These are phyloP conservation scores for Urosaurus nigricauda DNA, from an alignment of 2,797 vertebrate genomes.

Conservation along the genomic window DNA sequence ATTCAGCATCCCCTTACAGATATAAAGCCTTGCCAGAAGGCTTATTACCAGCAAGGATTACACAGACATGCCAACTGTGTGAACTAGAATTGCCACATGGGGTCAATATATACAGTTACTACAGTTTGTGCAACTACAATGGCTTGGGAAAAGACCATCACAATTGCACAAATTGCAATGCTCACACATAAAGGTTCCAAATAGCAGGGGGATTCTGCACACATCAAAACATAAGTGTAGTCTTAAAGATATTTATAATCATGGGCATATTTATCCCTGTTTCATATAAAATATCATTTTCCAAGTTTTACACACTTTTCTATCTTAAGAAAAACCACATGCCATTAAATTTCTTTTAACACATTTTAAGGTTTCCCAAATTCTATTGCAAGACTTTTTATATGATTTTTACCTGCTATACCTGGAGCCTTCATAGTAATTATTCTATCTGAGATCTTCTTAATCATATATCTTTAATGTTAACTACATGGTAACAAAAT, in stretches of 20 bases:
- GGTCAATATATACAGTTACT: not conserved
- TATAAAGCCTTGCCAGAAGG: not conserved
- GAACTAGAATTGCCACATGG: not conserved
- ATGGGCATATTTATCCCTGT: not conserved
- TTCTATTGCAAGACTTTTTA: not conserved
- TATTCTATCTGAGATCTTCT: not conserved
- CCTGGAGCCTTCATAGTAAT: not conserved
- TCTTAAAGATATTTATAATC: fast-evolving
- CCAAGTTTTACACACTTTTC: not conserved
- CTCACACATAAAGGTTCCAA: fast-evolving
- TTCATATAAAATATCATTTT: not conserved
- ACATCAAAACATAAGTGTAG: not conserved
- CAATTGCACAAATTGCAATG: not conserved
- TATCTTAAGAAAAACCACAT: not conserved
- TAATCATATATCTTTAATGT: not conserved
- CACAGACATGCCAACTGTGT: not conserved
- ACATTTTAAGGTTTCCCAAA: not conserved
- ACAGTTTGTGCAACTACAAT: not conserved
- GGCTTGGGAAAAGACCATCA: not conserved
- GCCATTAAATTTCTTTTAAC: not conserved
- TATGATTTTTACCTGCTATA: not conserved
- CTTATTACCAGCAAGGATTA: not conserved
- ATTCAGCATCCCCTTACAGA: not conserved
- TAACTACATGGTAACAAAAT: not conserved
- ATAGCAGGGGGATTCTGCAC: fast-evolving